Evolutionary conservation across 1,140 invertebrate species (phyloP).

Genomic region (Papilio helenus): DNA sequence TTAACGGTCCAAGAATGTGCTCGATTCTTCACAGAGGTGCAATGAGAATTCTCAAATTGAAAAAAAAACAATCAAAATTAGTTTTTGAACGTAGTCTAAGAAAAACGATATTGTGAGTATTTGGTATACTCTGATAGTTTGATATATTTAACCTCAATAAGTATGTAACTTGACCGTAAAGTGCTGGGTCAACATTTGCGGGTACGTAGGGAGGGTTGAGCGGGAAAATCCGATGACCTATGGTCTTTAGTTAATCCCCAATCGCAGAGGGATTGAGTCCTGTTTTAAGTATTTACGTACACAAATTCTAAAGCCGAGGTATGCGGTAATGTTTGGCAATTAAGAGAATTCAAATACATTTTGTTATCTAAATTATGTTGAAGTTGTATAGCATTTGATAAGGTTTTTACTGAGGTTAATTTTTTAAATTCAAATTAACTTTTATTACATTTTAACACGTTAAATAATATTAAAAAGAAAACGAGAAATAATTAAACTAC

Average conservation of each 20-base stretch:
- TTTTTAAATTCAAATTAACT: neutral
- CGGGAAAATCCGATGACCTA: constrained; percentile 25
- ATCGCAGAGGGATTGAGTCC: constrained; percentile 20
- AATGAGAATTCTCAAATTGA: too few relatives aligned
- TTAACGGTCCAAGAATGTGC: too few relatives aligned
- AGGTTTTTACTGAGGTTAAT: neutral
- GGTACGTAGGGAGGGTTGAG: neutral
- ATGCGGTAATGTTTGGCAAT: neutral
- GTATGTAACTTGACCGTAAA: constrained; percentile 16
- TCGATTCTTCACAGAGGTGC: too few relatives aligned
- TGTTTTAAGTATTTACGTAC: constrained; percentile 19
- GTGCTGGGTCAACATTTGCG: constrained; percentile 1
- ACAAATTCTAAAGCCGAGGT: constrained; percentile 16
- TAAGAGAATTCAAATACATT: neutral
- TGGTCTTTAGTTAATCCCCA: constrained; percentile 22
- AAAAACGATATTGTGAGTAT: neutral
- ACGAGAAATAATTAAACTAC: neutral
- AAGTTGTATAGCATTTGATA: neutral
- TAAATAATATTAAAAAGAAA: neutral
- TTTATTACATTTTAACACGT: neutral
- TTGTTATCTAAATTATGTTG: neutral
- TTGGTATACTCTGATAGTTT: neutral
- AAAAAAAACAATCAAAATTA: too few relatives aligned
- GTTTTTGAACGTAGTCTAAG: too few relatives aligned
- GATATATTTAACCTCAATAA: constrained; percentile 3